Evolutionary conservation across 2,113 vertebrate species (phyloP).

Genomic region (Tenrec ecaudatus): DNA sequence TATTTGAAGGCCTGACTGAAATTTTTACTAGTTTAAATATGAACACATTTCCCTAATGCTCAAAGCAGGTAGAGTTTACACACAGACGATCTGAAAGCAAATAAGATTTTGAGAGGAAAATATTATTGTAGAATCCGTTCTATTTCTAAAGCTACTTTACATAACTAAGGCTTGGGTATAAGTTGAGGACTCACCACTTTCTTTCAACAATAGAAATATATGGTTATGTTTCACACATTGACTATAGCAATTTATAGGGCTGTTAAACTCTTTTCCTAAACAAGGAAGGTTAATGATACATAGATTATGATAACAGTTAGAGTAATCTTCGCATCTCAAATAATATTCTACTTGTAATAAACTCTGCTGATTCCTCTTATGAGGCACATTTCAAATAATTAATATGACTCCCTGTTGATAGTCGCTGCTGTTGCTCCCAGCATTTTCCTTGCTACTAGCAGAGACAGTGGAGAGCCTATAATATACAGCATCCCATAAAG

Average conservation of each 20-base stretch:
- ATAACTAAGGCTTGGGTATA: neutral
- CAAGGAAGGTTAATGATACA: slow-evolving; percentile 89
- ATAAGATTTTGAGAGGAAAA: slow-evolving; percentile 40
- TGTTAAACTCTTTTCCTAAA: slow-evolving; percentile 88
- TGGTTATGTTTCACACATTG: slow-evolving; percentile 83
- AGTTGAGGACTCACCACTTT: slow-evolving; percentile 55
- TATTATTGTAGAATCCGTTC: slow-evolving; percentile 40
- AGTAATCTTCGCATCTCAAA: slow-evolving; percentile 87
- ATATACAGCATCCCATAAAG: slow-evolving; percentile 77
- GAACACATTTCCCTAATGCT: neutral
- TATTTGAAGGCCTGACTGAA: neutral
- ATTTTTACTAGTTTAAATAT: neutral
- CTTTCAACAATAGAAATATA: slow-evolving; percentile 75
- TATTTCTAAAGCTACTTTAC: slow-evolving; percentile 62
- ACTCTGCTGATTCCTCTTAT: slow-evolving; percentile 87
- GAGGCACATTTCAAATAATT: slow-evolving; percentile 91
- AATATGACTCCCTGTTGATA: slow-evolving; percentile 88
- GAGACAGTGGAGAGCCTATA: slow-evolving; percentile 68
- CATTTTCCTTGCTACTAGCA: slow-evolving; percentile 77
- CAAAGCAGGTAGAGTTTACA: slow-evolving; percentile 21
- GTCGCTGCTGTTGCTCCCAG: slow-evolving; percentile 84
- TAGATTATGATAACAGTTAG: slow-evolving; percentile 86
- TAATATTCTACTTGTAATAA: slow-evolving; percentile 88
- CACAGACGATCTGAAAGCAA: slow-evolving; percentile 29
- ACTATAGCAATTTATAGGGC: slow-evolving; percentile 83